These are phyloP conservation scores for Tetraneura akinire DNA, from an alignment of 1,140 invertebrate genomes.

Conservation along the genomic window DNA sequence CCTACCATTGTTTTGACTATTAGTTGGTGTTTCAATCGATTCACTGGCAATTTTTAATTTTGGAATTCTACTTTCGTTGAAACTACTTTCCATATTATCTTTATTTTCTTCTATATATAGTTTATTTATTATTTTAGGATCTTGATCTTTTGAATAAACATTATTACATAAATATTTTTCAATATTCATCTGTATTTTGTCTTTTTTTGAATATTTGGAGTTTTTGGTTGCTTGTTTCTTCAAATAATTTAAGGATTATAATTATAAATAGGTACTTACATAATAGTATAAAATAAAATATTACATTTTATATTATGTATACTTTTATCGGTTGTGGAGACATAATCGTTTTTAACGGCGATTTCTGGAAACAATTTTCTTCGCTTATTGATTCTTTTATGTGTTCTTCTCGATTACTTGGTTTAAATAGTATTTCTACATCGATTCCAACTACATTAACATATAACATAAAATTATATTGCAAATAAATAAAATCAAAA, in stretches of 20 bases:
- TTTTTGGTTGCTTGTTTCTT: neutral
- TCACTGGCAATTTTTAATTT: neutral
- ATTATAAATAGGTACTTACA: neutral
- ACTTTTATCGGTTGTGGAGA: neutral
- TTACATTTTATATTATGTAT: neutral
- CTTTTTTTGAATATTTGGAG: neutral
- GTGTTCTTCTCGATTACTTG: neutral
- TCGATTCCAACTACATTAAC: constrained; percentile 20
- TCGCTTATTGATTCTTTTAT: constrained; percentile 26
- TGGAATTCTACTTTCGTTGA: constrained; percentile 12
- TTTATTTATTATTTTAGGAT: neutral
- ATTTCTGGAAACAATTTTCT: neutral
- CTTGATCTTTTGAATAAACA: constrained; percentile 2
- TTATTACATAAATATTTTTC: constrained; percentile 1
- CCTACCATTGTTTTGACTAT: neutral
- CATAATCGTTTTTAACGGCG: neutral
- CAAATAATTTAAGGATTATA: neutral
- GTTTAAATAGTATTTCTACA: constrained; percentile 26
- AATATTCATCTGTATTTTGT: constrained; percentile 7
- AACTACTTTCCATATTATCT: neutral
- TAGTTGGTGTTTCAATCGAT: constrained; percentile 1
- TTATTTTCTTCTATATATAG: neutral
- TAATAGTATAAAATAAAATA: neutral
- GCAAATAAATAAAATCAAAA: too few relatives aligned
- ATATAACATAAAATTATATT: neutral